phyloP scores from a whole-genome alignment of 1,140 invertebrate species.

The Charaxes varanes region DNA sequence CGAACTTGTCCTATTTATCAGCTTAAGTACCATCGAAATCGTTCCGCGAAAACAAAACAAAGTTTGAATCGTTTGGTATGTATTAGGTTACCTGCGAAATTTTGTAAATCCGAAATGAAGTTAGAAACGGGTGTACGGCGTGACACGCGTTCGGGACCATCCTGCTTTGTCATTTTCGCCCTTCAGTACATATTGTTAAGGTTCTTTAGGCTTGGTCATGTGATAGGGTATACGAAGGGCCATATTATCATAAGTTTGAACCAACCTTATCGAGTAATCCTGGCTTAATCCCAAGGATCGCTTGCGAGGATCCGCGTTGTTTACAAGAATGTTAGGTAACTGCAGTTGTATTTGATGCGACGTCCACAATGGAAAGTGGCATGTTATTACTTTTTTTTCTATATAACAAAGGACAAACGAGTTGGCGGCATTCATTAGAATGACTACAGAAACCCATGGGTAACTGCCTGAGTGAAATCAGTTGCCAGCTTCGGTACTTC shows the following conservation, averaged over 20 bases:
- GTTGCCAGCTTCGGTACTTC: too few species aligned
- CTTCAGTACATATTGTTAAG: neutral
- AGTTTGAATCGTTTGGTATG: constrained; percentile 8
- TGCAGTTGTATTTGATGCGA: neutral
- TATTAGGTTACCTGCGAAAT: constrained; percentile 11
- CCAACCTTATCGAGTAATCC: constrained; percentile 35
- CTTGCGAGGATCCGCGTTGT: constrained; percentile 17
- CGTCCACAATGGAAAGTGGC: too few species aligned
- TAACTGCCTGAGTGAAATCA: too few species aligned
- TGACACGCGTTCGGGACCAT: neutral
- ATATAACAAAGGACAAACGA: too few species aligned
- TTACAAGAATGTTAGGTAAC: constrained; percentile 11
- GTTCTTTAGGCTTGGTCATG: neutral
- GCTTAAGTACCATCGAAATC: constrained; percentile 24
- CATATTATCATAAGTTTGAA: constrained; percentile 58
- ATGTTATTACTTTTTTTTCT: too few species aligned
- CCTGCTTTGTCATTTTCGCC: neutral
- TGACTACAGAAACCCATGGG: too few species aligned
- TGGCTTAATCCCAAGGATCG: constrained; percentile 29
- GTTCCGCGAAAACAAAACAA: constrained; percentile 26
- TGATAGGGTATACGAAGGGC: constrained; percentile 19
- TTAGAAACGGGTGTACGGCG: constrained; percentile 2
- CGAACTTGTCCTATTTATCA: constrained; percentile 26
- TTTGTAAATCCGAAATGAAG: constrained; percentile 9
- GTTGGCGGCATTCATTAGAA: too few species aligned